Conservation (phyloP, 2,113 vertebrate genomes). For the Ptyas mucosa region DNA sequence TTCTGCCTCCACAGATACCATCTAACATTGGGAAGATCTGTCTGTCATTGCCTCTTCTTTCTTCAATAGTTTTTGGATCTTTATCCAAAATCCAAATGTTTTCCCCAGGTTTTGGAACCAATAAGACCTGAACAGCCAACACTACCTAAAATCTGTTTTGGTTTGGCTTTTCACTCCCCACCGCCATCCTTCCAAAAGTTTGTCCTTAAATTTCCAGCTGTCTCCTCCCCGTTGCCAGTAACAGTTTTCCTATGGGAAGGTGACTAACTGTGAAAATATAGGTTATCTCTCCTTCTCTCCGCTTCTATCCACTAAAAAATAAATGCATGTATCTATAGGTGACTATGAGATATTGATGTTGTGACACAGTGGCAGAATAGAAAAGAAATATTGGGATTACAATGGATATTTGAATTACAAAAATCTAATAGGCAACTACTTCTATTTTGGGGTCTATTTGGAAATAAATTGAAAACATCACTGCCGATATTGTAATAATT, state of each 20-base stretch:
- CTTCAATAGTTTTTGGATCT: background rate
- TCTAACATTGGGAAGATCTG: background rate
- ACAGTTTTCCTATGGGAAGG: background rate
- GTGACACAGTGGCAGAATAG: background rate
- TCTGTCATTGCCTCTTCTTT: background rate
- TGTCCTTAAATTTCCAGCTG: background rate
- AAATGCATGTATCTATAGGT: background rate
- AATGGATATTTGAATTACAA: background rate
- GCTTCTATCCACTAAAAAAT: background rate
- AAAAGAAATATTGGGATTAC: background rate
- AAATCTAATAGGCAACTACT: background rate
- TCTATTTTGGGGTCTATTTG: background rate
- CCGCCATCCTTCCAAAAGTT: background rate
- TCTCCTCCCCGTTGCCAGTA: background rate
- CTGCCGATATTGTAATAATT: background rate
- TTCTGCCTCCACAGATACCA: background rate
- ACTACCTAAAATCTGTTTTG: background rate
- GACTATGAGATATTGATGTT: background rate
- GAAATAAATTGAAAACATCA: background rate
- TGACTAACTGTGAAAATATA: background rate
- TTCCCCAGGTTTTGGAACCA: background rate
- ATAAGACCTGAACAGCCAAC: background rate
- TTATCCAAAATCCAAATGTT: background rate
- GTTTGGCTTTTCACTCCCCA: background rate
- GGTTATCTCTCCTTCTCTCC: background rate